A percentile compares a stretch with the other conserved stretches of the same genome.
Evolutionary conservation across 1,140 invertebrate species (phyloP).

Genomic region (Halictus rubicundus): DNA sequence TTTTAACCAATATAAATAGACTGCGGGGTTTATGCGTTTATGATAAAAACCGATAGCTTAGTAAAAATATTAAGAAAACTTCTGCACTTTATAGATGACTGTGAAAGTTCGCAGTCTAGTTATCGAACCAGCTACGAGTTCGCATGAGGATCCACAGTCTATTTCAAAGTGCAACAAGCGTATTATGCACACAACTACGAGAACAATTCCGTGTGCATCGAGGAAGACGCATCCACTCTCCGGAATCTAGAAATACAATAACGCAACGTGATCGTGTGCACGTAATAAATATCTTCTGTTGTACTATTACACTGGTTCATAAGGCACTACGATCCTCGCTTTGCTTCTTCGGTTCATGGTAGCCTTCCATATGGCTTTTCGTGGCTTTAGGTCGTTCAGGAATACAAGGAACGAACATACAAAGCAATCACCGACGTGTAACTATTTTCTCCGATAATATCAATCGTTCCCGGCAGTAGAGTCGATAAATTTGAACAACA

Average conservation of each 20-base stretch:
- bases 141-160: too few relatives aligned
- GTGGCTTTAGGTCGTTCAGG: neutral
- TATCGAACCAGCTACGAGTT: too few relatives aligned
- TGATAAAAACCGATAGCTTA: too few relatives aligned
- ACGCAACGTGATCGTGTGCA: constrained; percentile 29
- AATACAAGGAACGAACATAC: constrained; percentile 1
- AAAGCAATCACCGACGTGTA: constrained; percentile 1
- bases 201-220: neutral
- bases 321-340: constrained; percentile 52
- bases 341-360: neutral
- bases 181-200: constrained; percentile 40
- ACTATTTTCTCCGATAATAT: constrained; percentile 1
- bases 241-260: constrained; percentile 33
- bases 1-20: too few relatives aligned
- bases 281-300: constrained; percentile 59
- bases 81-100: too few relatives aligned
- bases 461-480: constrained; percentile 19
- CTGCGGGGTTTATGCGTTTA: too few relatives aligned
- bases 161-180: constrained; percentile 33
- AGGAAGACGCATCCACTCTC: constrained; percentile 26
- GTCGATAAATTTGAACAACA: neutral
- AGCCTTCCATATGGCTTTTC: neutral
- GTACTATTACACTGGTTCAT: constrained; percentile 51
- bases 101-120: too few relatives aligned
- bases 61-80: too few relatives aligned